phyloP scores from a whole-genome alignment of 1,140 invertebrate species.

The Euura lappo region DNA sequence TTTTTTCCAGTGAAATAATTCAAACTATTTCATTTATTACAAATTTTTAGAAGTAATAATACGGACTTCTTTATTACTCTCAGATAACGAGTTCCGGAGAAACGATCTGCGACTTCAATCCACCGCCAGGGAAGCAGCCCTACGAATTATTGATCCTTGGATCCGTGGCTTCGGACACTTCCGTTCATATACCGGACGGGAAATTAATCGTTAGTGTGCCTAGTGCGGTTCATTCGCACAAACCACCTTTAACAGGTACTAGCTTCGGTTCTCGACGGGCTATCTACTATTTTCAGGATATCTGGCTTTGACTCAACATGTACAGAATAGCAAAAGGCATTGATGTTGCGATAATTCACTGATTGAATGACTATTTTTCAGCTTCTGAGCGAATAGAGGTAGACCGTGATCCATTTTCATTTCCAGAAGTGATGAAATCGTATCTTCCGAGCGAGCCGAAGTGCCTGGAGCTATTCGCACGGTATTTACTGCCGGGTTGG shows the following conservation, averaged over 20 bases:
- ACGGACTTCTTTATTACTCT: conserved; percentile 25
- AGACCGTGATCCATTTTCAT: conserved; percentile 20
- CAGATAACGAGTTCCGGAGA: conserved; percentile 74
- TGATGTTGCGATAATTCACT: conserved; percentile 38
- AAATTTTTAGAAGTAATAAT: conserved; percentile 19
- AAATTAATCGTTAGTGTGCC: conserved; percentile 84
- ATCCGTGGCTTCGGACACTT: conserved; percentile 42
- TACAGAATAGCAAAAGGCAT: too few relatives aligned
- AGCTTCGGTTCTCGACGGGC: too few relatives aligned
- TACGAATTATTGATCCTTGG: conserved; percentile 81
- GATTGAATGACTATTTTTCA: conserved; percentile 9
- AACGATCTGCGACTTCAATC: conserved; percentile 72
- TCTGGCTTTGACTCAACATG: too few relatives aligned
- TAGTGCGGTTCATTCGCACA: conserved; percentile 90
- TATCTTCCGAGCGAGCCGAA: conserved; percentile 66
- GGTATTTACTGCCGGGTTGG: conserved; percentile 84
- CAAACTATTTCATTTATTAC: conserved; percentile 4
- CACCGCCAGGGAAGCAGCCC: conserved; percentile 79
- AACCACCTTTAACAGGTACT: conserved; percentile 77
- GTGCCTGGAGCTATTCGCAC: conserved; percentile 88
- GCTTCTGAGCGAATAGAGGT: too few relatives aligned
- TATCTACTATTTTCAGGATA: too few relatives aligned
- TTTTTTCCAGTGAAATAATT: too few relatives aligned
- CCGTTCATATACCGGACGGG: conserved; percentile 56
- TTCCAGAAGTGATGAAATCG: conserved; percentile 69